Conservation (phyloP, 1,140 invertebrate species). For the Magallana angulata region DNA sequence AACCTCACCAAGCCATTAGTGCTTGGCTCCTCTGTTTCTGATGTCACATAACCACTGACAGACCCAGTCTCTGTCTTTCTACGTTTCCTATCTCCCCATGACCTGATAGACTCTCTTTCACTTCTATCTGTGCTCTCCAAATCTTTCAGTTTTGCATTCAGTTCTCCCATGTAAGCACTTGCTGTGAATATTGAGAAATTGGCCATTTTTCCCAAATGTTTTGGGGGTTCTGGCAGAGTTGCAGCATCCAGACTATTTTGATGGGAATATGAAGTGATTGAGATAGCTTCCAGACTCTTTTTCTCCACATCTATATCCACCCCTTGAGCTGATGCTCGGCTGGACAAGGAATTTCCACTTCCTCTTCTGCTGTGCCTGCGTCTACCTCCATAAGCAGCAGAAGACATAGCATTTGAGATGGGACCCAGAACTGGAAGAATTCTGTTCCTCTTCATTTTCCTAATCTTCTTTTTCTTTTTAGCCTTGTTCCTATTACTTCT, state of each 20-base stretch:
- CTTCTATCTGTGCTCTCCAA: constrained; percentile 36
- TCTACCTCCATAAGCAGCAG: constrained; percentile 35
- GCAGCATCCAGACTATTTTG: constrained; percentile 44
- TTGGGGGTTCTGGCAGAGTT: constrained; percentile 44
- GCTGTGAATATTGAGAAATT: constrained; percentile 63
- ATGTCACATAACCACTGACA: constrained; percentile 17
- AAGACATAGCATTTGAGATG: constrained; percentile 54
- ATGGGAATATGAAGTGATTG: constrained; percentile 49
- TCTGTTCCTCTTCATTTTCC: constrained; percentile 52
- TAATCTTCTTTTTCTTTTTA: constrained; percentile 56
- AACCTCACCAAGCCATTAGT: not conserved
- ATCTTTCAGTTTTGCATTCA: constrained; percentile 46
- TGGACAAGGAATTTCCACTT: constrained; percentile 64
- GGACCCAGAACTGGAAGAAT: constrained; percentile 62
- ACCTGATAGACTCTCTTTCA: constrained; percentile 10
- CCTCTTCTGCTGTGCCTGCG: constrained; percentile 49
- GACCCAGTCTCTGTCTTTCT: constrained; percentile 17
- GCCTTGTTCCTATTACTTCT: constrained; percentile 49
- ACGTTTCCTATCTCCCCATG: constrained; percentile 3
- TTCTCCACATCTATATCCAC: constrained; percentile 60
- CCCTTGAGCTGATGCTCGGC: constrained; percentile 66
- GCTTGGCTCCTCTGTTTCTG: constrained; percentile 7
- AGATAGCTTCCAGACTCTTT: constrained; percentile 56
- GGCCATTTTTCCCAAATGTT: constrained; percentile 44
- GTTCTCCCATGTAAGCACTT: constrained; percentile 54